Percentiles rank a stretch among this genome's conserved stretches.
These are phyloP conservation scores for Protophormia terraenovae DNA, from an alignment of 2,888 invertebrate species.

Conservation along the genomic window DNA sequence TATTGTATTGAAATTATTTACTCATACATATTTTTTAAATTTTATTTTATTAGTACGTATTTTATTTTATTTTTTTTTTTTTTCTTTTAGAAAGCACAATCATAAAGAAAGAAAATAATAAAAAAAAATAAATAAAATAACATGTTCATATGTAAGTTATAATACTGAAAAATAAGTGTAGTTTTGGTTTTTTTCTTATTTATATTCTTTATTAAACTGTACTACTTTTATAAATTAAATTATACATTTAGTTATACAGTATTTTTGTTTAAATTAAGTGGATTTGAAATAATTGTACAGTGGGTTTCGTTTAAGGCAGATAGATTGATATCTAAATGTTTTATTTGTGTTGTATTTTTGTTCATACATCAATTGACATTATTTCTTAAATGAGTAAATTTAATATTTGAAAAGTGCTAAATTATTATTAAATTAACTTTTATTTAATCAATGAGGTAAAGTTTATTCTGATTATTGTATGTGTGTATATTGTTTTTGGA, in stretches of 20 bases:
- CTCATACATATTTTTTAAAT: slow-evolving; percentile 26
- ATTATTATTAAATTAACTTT: neutral
- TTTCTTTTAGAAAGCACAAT: slow-evolving; percentile 64
- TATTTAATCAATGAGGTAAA: neutral
- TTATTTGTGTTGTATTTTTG: no score
- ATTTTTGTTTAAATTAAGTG: slow-evolving; percentile 43
- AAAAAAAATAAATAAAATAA: slow-evolving; percentile 43
- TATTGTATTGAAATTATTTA: slow-evolving; percentile 61
- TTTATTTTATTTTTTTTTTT: slow-evolving; percentile 58
- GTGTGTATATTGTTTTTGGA: no score
- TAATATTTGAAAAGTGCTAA: neutral
- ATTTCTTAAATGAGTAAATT: neutral
- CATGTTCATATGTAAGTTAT: slow-evolving; percentile 35
- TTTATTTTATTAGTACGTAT: no score
- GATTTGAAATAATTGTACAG: slow-evolving; percentile 34
- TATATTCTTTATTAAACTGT: slow-evolving; percentile 58
- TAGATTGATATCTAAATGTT: no score
- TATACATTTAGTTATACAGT: slow-evolving; percentile 40
- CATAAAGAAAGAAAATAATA: slow-evolving; percentile 37
- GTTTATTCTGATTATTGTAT: neutral
- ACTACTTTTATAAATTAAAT: slow-evolving; percentile 60
- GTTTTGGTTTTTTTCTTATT: neutral
- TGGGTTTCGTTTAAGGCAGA: neutral
- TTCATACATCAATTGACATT: neutral
- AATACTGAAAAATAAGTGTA: slow-evolving; percentile 31